A percentile compares a stretch with the other conserved stretches of the same genome.
Conservation (phyloP, 2,113 vertebrate genomes). For the Passerina amoena region DNA sequence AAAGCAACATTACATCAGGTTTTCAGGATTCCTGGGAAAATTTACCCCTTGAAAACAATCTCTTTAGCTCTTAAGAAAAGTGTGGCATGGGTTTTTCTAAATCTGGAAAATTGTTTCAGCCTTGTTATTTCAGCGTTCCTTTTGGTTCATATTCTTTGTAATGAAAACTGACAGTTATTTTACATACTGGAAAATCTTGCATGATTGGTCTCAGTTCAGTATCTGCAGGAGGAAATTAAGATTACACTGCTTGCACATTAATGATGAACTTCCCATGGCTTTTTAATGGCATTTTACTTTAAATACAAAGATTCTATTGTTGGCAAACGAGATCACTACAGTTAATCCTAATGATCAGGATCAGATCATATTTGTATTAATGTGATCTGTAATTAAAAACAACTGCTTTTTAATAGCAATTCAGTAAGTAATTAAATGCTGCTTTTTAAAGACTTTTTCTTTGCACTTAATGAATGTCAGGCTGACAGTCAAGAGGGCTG, state of each 20-base stretch:
- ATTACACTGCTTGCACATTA: not conserved
- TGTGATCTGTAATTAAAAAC: slow-evolving; percentile 21
- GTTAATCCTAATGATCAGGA: not conserved
- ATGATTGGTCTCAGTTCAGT: not conserved
- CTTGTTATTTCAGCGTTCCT: slow-evolving; percentile 11
- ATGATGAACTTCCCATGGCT: not conserved
- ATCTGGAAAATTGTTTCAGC: not conserved
- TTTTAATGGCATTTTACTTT: slow-evolving; percentile 26
- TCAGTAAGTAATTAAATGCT: slow-evolving; percentile 8
- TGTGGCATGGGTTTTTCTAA: not conserved
- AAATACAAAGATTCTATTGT: not conserved
- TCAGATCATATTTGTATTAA: slow-evolving; percentile 1
- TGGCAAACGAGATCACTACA: not conserved
- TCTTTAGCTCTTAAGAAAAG: not conserved
- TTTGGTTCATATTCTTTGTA: slow-evolving; percentile 36
- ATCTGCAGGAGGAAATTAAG: slow-evolving; percentile 42
- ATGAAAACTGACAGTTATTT: slow-evolving; percentile 36
- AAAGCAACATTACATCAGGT: not conserved
- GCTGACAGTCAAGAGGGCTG: not conserved
- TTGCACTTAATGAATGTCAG: not conserved
- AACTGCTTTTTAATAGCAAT: not conserved
- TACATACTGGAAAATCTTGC: slow-evolving; percentile 19
- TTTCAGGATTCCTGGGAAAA: not conserved
- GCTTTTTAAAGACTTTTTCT: not conserved
- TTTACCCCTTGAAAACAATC: not conserved